Evolutionary conservation across 2,888 invertebrate genomes (phyloP), one percentile per base, ranked within the genome.

Genomic region (Drosophila borealis): DNA sequence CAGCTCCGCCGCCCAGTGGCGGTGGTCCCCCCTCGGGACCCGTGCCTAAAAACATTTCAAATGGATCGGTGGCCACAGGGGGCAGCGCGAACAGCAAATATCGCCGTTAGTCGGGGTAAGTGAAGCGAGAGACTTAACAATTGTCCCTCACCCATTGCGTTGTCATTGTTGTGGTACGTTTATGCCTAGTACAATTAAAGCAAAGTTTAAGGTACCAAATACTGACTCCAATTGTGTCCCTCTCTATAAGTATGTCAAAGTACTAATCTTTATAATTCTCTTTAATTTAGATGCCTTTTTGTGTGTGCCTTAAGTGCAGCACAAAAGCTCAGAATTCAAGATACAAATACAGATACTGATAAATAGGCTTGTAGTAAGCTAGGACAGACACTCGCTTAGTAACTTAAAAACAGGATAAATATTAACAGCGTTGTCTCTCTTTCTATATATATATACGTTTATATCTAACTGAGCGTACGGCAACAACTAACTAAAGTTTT

Each of bases 281-380:
- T 90, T 82, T 86, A 82, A 90, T 90, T 81, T 91, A 90, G 90
- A 90, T 91, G 84, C 87, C 77, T 81, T 70, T 80, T 70, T 74
- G 80, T 75, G 77, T 67, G 80, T 74, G 77, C 78, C 70, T 70
- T 77, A 55, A 45, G 78, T 70, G 80, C 78, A 80, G 77, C 81
- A 77, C 71, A 69, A 71, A 75, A 70, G 62, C 61, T 69, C 72
- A 75, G 75, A 69, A 73, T 46, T 29, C 59, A 68, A 76, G 44
- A 69, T 77, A 80, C 80, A 74, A 44, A 73, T 80, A 73, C 61
- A 67, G 48, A 62, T 74, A 76, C 61, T 60, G 56, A 67, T 41
- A 57, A 67, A 75, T 83, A 86, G 63, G 78, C 78, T 83, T 79
- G 74, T 70, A 56, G 66, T 83, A 83, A 83, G 82, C 81, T 81